Percentiles rank a stretch among this genome's conserved stretches.
Evolutionary conservation across 1,140 invertebrate genomes (phyloP).

Genomic region (Andricus grossulariae): DNA sequence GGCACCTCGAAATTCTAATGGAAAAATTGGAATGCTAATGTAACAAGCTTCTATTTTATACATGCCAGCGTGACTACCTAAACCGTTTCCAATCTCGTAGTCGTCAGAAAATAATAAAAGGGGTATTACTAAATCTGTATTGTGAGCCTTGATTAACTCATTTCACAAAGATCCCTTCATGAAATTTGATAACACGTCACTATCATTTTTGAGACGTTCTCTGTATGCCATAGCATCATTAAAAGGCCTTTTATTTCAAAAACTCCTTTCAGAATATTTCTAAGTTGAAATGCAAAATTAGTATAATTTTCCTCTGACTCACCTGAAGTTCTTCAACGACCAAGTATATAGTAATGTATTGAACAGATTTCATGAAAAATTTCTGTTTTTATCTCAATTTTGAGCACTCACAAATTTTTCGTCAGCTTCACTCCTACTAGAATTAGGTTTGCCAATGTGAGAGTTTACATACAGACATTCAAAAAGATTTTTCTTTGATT

Average conservation of each 20-base stretch:
- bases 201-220: not conserved
- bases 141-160: not conserved
- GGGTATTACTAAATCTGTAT: not conserved
- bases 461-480: too few species aligned
- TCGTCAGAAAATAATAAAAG: not conserved
- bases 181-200: not conserved
- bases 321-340: not conserved
- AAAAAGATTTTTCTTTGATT: too few species aligned
- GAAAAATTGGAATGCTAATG: not conserved
- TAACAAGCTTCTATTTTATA: slow-evolving; percentile 6
- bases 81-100: not conserved
- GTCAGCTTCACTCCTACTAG: too few species aligned
- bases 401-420: not conserved
- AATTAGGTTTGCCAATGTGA: too few species aligned
- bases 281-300: not conserved
- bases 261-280: not conserved
- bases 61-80: slow-evolving; percentile 4
- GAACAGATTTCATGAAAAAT: not conserved
- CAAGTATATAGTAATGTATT: not conserved
- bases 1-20: not conserved
- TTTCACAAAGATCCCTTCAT: not conserved
- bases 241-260: not conserved
- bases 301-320: not conserved
- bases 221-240: not conserved
- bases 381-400: not conserved